phyloP scores from a whole-genome alignment of 2,888 invertebrate genomes.

The Hemistola chrysoprasaria region DNA sequence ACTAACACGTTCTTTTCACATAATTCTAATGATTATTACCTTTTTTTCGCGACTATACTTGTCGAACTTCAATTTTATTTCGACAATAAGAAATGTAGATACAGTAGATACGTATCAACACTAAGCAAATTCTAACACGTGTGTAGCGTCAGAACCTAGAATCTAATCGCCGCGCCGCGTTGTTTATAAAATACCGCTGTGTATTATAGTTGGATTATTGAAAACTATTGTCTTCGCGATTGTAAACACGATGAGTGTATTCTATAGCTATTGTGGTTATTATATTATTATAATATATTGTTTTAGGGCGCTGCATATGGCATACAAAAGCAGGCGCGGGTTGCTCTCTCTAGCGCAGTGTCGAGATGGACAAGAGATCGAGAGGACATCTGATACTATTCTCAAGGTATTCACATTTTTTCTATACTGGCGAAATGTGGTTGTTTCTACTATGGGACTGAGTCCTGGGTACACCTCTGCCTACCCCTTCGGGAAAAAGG shows the following conservation, averaged over 20 bases:
- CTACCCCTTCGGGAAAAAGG: too few species aligned
- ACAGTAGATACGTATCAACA: slow-evolving; percentile 33
- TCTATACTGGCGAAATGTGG: neutral
- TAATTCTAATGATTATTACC: neutral
- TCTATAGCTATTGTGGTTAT: slow-evolving; percentile 17
- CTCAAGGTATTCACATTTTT: slow-evolving; percentile 58
- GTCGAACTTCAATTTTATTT: too few species aligned
- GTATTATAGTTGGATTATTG: slow-evolving; percentile 70
- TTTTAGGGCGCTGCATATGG: slow-evolving; percentile 72
- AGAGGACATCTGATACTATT: slow-evolving; percentile 65
- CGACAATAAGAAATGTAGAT: too few species aligned
- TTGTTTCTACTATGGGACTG: too few species aligned
- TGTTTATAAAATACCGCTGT: slow-evolving; percentile 70
- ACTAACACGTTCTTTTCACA: slow-evolving; percentile 30
- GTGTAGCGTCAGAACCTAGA: slow-evolving; percentile 58
- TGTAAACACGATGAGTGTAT: slow-evolving; percentile 54
- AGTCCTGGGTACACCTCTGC: too few species aligned
- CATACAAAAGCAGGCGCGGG: slow-evolving; percentile 77
- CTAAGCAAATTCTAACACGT: slow-evolving; percentile 48
- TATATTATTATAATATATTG: too few species aligned
- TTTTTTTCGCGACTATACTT: too few species aligned
- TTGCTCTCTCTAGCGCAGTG: slow-evolving; percentile 68
- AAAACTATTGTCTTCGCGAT: slow-evolving; percentile 70
- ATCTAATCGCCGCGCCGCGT: slow-evolving; percentile 48
- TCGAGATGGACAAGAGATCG: slow-evolving; percentile 56